Conservation (phyloP, 1,140 invertebrate species). For the Drosophila micromelanica region DNA sequence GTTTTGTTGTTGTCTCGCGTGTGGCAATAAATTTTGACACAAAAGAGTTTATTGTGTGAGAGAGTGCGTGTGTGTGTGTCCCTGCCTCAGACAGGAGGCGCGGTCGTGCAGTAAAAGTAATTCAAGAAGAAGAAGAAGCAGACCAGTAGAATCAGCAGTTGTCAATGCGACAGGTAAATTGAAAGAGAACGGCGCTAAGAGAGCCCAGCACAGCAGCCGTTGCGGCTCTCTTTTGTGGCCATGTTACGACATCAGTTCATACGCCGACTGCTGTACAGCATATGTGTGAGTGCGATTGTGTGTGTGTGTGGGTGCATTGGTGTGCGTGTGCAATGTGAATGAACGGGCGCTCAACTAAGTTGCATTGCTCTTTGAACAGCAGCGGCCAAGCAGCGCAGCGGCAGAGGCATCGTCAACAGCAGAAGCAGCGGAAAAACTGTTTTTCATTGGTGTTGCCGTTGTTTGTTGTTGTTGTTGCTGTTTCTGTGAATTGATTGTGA, state of each 20-base stretch:
- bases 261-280: conserved; percentile 44
- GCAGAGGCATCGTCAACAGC: conserved; percentile 13
- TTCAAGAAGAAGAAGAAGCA: conserved; percentile 24
- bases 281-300: conserved; percentile 13
- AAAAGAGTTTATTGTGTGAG: conserved; percentile 53
- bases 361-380: conserved; percentile 53
- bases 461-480: conserved; percentile 4
- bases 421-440: conserved; percentile 45
- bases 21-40: conserved; percentile 73
- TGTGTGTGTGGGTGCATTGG: conserved; percentile 19
- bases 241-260: conserved; percentile 73
- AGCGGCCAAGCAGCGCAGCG: conserved; percentile 15
- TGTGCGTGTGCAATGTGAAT: conserved; percentile 66
- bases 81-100: conserved; percentile 60
- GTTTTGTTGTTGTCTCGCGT: conserved; percentile 66
- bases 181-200: conserved; percentile 38
- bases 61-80: conserved; percentile 17
- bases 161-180: conserved; percentile 42
- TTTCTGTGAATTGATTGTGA: conserved; percentile 67
- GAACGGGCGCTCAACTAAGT: conserved; percentile 67
- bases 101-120: conserved; percentile 65
- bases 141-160: conserved; percentile 28
- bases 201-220: conserved; percentile 17
- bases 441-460: conserved; percentile 54
- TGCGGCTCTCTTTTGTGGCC: conserved; percentile 8